phyloP scores from a whole-genome alignment of 2,888 invertebrate genomes.

The Ecdyonurus torrentis region DNA sequence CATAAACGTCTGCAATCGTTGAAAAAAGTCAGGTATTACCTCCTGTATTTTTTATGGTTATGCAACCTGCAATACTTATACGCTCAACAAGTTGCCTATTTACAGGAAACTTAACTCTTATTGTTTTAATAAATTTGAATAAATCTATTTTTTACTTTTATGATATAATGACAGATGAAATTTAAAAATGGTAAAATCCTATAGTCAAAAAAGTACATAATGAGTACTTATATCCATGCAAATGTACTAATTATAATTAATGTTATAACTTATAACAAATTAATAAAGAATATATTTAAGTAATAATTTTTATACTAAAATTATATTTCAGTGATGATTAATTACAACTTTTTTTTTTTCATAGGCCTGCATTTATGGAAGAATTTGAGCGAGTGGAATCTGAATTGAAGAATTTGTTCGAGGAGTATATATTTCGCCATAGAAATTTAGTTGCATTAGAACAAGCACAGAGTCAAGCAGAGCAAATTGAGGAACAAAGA shows the following conservation, averaged over 20 bases:
- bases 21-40: slow-evolving; percentile 81
- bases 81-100: too few relatives aligned
- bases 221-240: too few relatives aligned
- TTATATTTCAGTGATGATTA: background rate
- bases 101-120: too few relatives aligned
- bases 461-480: background rate
- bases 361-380: background rate
- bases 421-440: background rate
- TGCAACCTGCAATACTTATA: too few relatives aligned
- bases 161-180: too few relatives aligned
- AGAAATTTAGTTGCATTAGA: background rate
- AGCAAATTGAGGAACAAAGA: background rate
- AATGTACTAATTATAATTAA: too few relatives aligned
- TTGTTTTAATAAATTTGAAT: too few relatives aligned
- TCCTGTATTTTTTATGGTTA: too few relatives aligned
- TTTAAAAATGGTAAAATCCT: too few relatives aligned
- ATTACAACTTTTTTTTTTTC: too few relatives aligned
- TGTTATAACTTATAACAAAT: background rate
- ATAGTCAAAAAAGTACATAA: too few relatives aligned
- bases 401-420: background rate
- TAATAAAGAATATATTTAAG: background rate
- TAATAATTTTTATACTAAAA: background rate
- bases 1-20: slow-evolving; percentile 85
- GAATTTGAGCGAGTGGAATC: background rate
- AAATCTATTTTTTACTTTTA: too few relatives aligned